Evolutionary conservation across 2,888 invertebrate genomes (phyloP).

Genomic region (Cantharis rustica): DNA sequence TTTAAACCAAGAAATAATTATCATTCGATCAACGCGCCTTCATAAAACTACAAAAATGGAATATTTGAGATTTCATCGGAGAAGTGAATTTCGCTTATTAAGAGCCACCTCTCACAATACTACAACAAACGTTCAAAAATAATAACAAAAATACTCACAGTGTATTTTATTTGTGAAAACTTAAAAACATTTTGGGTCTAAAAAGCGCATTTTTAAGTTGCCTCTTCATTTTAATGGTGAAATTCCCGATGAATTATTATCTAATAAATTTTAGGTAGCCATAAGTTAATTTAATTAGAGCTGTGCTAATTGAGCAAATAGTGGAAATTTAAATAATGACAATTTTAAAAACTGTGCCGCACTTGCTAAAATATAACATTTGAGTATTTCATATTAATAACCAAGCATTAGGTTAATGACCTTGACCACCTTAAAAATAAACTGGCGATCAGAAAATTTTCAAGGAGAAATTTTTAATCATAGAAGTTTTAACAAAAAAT

Average conservation of each 20-base stretch:
- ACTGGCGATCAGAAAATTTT: neutral
- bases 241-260: neutral
- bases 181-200: too few relatives aligned
- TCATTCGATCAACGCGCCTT: neutral
- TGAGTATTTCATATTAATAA: neutral
- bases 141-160: too few relatives aligned
- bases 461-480: neutral
- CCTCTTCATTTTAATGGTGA: neutral
- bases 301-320: neutral
- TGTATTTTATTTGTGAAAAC: too few relatives aligned
- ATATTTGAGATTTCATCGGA: neutral
- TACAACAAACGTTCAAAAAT: too few relatives aligned
- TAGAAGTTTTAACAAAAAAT: neutral
- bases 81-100: too few relatives aligned
- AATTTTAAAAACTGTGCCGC: neutral
- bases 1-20: neutral
- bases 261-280: neutral
- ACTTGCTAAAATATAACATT: neutral
- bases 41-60: neutral
- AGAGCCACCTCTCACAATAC: too few relatives aligned
- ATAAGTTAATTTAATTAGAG: neutral
- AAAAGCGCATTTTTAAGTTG: too few relatives aligned
- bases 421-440: neutral
- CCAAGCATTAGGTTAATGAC: neutral
- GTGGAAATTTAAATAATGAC: neutral